A percentile compares a stretch with the other conserved stretches of the same genome.
phyloP scores from a whole-genome alignment of 2,113 vertebrate genomes.

The Erpornis zantholeuca region DNA sequence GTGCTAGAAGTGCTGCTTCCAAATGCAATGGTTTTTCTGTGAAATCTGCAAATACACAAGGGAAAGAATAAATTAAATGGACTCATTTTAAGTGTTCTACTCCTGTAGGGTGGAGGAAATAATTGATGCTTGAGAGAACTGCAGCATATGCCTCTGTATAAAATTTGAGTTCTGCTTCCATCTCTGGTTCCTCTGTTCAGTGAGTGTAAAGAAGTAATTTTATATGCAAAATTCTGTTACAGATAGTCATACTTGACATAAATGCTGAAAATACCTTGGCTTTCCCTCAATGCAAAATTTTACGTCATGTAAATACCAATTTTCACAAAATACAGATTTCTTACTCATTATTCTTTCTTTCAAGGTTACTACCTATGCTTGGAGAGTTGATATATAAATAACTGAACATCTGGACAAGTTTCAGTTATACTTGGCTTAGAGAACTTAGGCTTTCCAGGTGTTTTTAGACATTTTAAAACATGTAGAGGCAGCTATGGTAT shows the following conservation, averaged over 20 bases:
- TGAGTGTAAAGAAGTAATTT: not conserved
- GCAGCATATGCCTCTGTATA: not conserved
- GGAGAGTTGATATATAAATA: not conserved
- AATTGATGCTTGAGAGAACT: not conserved
- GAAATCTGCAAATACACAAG: not conserved
- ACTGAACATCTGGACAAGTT: not conserved
- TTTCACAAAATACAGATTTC: not conserved
- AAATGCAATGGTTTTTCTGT: not conserved
- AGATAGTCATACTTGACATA: not conserved
- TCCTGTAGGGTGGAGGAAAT: not conserved
- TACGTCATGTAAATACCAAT: not conserved
- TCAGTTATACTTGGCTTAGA: not conserved
- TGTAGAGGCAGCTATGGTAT: not conserved
- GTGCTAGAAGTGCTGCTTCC: not conserved
- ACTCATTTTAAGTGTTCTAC: not conserved
- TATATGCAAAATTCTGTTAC: not conserved
- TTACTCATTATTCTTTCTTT: not conserved
- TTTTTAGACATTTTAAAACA: not conserved
- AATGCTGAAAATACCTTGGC: not conserved
- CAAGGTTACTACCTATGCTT: not conserved
- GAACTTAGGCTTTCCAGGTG: not conserved
- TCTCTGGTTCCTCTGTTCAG: not conserved
- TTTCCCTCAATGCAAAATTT: not conserved
- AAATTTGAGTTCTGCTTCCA: not conserved
- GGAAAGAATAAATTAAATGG: not conserved